Conservation (phyloP, 1,140 invertebrate species). For the Lasioglossum baleicum region DNA sequence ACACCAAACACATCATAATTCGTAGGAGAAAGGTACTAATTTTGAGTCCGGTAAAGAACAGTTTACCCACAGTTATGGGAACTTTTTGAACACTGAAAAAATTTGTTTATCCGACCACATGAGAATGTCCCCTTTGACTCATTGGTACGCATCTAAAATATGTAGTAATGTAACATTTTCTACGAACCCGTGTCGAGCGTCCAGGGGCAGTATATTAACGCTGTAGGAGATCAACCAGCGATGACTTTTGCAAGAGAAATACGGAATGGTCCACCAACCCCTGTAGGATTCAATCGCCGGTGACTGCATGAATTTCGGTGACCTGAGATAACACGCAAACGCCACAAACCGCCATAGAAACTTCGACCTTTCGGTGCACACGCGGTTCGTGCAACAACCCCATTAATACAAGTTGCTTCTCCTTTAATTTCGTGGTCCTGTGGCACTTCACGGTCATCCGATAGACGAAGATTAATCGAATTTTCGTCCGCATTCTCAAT, state of each 20-base stretch:
- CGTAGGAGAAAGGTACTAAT: no score
- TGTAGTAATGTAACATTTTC: no score
- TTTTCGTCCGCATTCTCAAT: neutral
- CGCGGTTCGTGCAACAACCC: slow-evolving; percentile 52
- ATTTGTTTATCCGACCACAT: no score
- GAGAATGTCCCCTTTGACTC: neutral
- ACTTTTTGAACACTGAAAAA: no score
- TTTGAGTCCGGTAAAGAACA: no score
- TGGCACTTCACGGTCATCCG: slow-evolving; percentile 65
- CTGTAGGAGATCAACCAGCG: slow-evolving; percentile 90
- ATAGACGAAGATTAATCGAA: slow-evolving; percentile 19
- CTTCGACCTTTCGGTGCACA: slow-evolving; percentile 55
- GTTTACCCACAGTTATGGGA: no score
- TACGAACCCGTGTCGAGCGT: slow-evolving; percentile 81
- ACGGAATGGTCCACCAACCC: slow-evolving; percentile 90
- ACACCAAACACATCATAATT: no score
- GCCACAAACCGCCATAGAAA: slow-evolving; percentile 69
- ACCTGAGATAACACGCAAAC: slow-evolving; percentile 77
- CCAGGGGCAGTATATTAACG: slow-evolving; percentile 83
- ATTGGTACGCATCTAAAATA: neutral
- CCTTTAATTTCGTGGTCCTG: slow-evolving; percentile 13
- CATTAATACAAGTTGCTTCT: slow-evolving; percentile 12
- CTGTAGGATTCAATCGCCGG: slow-evolving; percentile 84
- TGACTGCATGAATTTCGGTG: slow-evolving; percentile 86
- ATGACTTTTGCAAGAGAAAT: slow-evolving; percentile 86